Percentiles rank a stretch among this genome's conserved stretches.
Conservation (phyloP, 1,140 invertebrate species). For the Drosophila parvula region DNA sequence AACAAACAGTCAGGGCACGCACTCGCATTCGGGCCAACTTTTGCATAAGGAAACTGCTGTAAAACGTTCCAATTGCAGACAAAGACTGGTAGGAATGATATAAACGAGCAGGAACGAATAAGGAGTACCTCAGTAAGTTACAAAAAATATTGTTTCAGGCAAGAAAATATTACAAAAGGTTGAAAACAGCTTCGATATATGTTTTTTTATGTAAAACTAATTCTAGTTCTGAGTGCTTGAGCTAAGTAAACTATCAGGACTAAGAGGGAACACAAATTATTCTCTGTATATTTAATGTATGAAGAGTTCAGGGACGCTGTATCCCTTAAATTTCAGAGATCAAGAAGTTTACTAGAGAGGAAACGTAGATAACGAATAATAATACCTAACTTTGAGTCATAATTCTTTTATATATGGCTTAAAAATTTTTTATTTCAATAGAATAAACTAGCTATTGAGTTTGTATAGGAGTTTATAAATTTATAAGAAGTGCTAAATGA, state of each 20-base stretch:
- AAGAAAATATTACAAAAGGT: not conserved
- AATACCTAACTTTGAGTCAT: not conserved
- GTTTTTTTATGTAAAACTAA: too few relatives aligned
- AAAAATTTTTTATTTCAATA: not conserved
- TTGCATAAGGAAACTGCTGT: slow-evolving; percentile 72
- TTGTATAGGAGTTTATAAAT: too few relatives aligned
- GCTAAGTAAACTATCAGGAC: not conserved
- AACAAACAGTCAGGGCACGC: slow-evolving; percentile 48
- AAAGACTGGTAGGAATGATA: slow-evolving; percentile 2
- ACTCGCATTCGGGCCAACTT: slow-evolving; percentile 57
- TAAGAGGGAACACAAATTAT: too few relatives aligned
- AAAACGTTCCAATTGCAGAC: slow-evolving; percentile 65
- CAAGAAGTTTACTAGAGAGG: too few relatives aligned
- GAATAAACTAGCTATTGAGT: not conserved
- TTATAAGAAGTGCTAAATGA: too few relatives aligned
- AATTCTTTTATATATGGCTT: not conserved
- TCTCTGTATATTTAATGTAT: not conserved
- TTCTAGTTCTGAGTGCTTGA: not conserved
- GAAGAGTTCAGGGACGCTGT: rapidly evolving
- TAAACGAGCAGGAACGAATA: not conserved
- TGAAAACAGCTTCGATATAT: too few relatives aligned
- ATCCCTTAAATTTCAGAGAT: not conserved
- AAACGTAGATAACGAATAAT: not conserved
- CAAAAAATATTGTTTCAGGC: not conserved
- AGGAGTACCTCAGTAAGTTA: not conserved